Conservation (phyloP, 1,140 invertebrate species). For the Schlechtendalia chinensis region DNA sequence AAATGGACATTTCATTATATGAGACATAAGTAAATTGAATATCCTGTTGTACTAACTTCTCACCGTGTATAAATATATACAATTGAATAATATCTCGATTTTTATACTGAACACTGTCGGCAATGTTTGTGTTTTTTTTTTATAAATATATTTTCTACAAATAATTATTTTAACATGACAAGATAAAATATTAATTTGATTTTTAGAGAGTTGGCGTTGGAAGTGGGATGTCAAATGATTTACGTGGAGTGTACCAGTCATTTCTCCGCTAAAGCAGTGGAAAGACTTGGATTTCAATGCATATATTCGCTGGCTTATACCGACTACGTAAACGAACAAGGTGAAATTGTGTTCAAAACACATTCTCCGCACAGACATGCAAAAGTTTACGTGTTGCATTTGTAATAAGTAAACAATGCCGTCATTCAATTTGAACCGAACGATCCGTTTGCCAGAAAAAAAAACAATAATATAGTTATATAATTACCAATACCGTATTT, state of each 20-base stretch:
- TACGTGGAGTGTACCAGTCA: constrained; percentile 67
- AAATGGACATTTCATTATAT: neutral
- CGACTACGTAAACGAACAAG: constrained; percentile 64
- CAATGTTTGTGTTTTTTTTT: too few relatives aligned
- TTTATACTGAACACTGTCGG: too few relatives aligned
- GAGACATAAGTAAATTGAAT: neutral
- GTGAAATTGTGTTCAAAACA: constrained; percentile 62
- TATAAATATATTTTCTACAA: neutral
- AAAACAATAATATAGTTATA: too few relatives aligned
- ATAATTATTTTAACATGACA: neutral
- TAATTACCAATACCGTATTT: constrained; percentile 1
- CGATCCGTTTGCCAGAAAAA: neutral
- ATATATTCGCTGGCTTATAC: constrained; percentile 65
- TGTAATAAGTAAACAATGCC: neutral
- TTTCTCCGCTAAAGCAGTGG: constrained; percentile 69
- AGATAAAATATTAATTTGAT: too few relatives aligned
- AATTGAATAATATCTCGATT: too few relatives aligned
- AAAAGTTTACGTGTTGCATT: constrained; percentile 52
- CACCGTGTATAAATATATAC: too few relatives aligned
- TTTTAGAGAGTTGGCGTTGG: constrained; percentile 61
- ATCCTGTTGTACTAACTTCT: too few relatives aligned
- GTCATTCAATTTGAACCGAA: neutral
- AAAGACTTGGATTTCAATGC: constrained; percentile 65
- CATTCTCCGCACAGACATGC: constrained; percentile 59
- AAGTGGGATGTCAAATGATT: constrained; percentile 60